Base-by-base conservation (phyloP, 2,888 invertebrate genomes). In the Proisotoma minuta region DNA sequence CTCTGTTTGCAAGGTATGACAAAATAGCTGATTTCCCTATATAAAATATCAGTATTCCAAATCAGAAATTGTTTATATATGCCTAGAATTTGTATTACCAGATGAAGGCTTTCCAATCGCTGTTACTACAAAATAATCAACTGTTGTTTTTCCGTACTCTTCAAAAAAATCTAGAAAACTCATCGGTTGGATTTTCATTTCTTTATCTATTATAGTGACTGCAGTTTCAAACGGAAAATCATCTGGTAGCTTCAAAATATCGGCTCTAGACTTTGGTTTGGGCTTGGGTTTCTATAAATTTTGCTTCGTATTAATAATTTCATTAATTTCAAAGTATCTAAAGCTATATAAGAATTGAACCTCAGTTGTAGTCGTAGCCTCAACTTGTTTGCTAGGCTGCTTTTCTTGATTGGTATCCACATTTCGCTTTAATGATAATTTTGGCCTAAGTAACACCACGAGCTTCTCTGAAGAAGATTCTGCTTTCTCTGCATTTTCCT, bases 91-190 rank as follows among this genome's bases (percentile, higher is more conserved):
- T 10, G 10, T 47, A 10, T 47, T 48, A 67, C 69, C 69, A n/a
- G 61, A 34, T 10, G 28, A 61, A 18, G 73, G 69, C 39, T 52
- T 60, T 24, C 73, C 73, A 43, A 73, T 57, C 1, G 65, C 69
- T 57, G 70, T 65, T n/a, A 73, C 57, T n/a, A 73, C 71, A n/a
- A 73, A 62, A 54, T 62, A 73, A 52, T 73, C 71, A 24, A 60
- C 54, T 53, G 58, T 66, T 24, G 34, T 40, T 5, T 62, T 23
- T 20, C 60, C 53, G 20, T 62, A 59, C 15, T 60, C 57, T 23
- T 40, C 39, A 34, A 63, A 61, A 18, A 63, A 65, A 47, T 68
- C 51, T 29, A 66, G 60, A 23, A 15, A 27, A 39, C 27, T 51
- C 43, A 57, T 57, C 2, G 65, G 40, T 23, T 57, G 61, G 27